Percentiles rank a stretch among this genome's conserved stretches.
These are phyloP conservation scores for Prunella fulvescens DNA, from an alignment of 2,113 vertebrate genomes.

Conservation along the genomic window DNA sequence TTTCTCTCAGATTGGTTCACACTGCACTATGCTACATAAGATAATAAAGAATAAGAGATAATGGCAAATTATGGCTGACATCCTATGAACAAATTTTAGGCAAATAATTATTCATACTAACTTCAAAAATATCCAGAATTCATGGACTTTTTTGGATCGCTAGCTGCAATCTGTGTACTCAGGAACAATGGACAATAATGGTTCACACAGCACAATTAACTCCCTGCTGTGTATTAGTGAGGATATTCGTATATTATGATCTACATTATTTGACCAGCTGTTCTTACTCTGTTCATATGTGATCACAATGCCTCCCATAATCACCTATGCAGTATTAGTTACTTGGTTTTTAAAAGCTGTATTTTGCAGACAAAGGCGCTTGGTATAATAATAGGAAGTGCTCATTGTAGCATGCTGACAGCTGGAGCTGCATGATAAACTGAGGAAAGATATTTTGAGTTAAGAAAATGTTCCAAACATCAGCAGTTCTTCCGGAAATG, in stretches of 20 bases:
- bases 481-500: background rate
- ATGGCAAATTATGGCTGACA: background rate
- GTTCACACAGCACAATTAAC: constrained; percentile 25
- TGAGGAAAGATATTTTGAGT: background rate
- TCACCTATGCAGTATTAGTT: constrained; percentile 42
- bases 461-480: background rate
- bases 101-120: background rate
- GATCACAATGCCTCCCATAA: constrained; percentile 27
- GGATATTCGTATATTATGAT: constrained; percentile 25
- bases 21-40: background rate
- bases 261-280: constrained; percentile 58
- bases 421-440: constrained; percentile 9
- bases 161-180: constrained; percentile 12
- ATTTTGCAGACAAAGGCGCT: constrained; percentile 30
- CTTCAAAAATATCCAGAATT: constrained; percentile 7
- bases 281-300: background rate
- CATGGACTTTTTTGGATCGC: background rate
- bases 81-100: background rate
- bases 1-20: background rate
- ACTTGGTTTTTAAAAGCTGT: constrained; percentile 6
- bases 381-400: constrained; percentile 12
- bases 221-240: background rate
- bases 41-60: constrained; percentile 20
- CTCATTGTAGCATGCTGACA: background rate
- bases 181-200: constrained; percentile 47